These are phyloP conservation scores for Nephila pilipes DNA, from an alignment of 1,140 invertebrate genomes.

Conservation along the genomic window DNA sequence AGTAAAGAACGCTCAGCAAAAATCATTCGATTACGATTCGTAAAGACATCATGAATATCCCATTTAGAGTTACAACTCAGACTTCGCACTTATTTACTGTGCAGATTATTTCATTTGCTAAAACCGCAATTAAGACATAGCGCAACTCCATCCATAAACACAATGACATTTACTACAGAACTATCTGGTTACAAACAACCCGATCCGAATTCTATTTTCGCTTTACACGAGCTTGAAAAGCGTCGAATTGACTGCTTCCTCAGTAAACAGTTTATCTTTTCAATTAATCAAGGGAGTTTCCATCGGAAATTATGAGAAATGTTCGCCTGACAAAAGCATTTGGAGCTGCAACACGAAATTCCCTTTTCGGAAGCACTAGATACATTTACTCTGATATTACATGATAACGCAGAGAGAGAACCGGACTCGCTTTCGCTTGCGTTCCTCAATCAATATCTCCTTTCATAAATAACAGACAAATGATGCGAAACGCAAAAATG, in stretches of 20 bases:
- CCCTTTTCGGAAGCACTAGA: background rate
- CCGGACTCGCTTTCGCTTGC: background rate
- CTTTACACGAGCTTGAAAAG: background rate
- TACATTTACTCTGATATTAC: conserved; percentile 22
- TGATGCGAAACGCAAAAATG: conserved; percentile 19
- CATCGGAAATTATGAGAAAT: conserved; percentile 39
- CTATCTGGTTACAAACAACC: background rate
- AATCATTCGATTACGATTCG: too few relatives aligned
- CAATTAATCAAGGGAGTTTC: conserved; percentile 23
- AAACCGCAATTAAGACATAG: background rate
- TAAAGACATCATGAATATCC: too few relatives aligned
- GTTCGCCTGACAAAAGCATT: conserved; percentile 8
- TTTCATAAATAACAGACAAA: conserved; percentile 34
- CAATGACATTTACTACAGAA: background rate
- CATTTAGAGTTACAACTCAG: too few relatives aligned
- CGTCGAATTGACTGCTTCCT: background rate
- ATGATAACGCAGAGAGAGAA: background rate
- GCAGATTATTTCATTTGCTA: too few relatives aligned
- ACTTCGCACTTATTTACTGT: too few relatives aligned
- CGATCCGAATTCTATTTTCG: background rate
- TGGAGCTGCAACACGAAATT: conserved; percentile 7
- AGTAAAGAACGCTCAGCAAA: too few relatives aligned
- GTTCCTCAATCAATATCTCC: background rate
- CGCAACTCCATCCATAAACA: background rate
- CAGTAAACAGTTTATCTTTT: background rate